Base-by-base conservation (phyloP, 2,888 invertebrate genomes). In the Pristionchus fissidentatus region DNA sequence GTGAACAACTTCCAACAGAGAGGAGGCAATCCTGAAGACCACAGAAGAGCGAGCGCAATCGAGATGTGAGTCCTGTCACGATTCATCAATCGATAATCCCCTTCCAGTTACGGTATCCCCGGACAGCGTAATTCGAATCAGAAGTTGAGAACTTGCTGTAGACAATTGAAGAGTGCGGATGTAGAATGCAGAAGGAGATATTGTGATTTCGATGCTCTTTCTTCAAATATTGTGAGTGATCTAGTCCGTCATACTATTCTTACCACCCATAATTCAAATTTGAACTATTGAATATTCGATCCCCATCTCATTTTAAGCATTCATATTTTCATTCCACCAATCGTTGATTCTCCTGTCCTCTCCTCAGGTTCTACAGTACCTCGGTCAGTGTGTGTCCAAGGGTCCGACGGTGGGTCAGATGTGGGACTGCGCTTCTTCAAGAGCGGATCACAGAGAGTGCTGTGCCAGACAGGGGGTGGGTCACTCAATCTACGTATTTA, bases 351-450 rank as follows among this genome's bases (percentile, higher is more conserved):
- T 35, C 32, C n/a, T 4, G 0, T 57, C n/a, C 41, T 29, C 57
- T 57, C 38, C 43, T 38, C 84, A 90, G 90, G 91, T 91, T 7
- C 87, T 91, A 22, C 87, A 88, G 83, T 91, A 87, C 86, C 86
- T 91, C 78, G 86, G 88, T n/a, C 88, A 88, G n/a, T 91, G 91
- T 84, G 86, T 87, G 2, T 87, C 91, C 7, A 87, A 88, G 43
- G 92, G 92, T 55, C 92, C 92, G 49, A 92, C 92, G 10, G 92
- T 92, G 52, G 92, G 92, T 52, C 90, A 90, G 84, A 92, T 92
- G 92, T 91, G 92, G 92, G 92, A 92, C 79, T 92, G 92, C 77
- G 91, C 92, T 5, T 91, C 91, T 0, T 87, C 88, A 19, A 84
- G 92, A 62, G 91, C 88, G 38, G 90, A 92, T 81, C 92, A 92